These are phyloP conservation scores for Cercocebus atys DNA, from an alignment of 2,113 vertebrate genomes.

Conservation along the genomic window DNA sequence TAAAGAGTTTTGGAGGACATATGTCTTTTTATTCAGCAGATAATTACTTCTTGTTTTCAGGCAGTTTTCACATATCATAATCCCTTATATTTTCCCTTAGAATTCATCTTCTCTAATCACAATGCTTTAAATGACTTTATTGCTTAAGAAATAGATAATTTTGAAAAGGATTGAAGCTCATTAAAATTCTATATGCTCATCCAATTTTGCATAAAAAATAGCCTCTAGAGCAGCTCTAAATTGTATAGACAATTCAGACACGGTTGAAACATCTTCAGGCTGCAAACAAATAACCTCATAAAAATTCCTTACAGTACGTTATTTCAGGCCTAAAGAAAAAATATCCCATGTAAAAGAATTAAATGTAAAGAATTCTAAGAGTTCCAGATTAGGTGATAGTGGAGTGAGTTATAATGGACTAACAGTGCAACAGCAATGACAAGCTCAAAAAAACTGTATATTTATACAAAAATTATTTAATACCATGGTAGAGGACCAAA, in stretches of 20 bases:
- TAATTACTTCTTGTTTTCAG: background rate
- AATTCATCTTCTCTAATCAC: background rate
- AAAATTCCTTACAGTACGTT: background rate
- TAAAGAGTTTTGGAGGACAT: background rate
- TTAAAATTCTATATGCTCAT: background rate
- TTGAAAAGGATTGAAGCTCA: background rate
- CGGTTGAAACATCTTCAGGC: background rate
- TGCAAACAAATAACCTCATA: background rate
- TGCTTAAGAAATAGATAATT: background rate
- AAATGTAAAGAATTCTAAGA: background rate
- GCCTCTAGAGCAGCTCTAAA: background rate
- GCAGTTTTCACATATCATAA: background rate
- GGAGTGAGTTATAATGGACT: background rate
- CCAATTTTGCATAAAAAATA: background rate
- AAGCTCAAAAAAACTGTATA: background rate
- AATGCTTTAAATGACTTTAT: background rate
- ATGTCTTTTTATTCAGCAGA: background rate
- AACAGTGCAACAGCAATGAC: background rate
- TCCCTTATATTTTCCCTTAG: background rate
- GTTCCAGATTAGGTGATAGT: background rate
- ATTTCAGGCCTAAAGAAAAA: background rate
- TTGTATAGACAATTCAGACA: background rate
- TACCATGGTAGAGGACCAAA: background rate
- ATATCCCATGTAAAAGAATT: background rate
- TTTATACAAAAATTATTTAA: background rate